A percentile compares a stretch with the other conserved stretches of the same genome.
Conservation (phyloP, 2,797 vertebrate species). For the Acipenser transmontanus region DNA sequence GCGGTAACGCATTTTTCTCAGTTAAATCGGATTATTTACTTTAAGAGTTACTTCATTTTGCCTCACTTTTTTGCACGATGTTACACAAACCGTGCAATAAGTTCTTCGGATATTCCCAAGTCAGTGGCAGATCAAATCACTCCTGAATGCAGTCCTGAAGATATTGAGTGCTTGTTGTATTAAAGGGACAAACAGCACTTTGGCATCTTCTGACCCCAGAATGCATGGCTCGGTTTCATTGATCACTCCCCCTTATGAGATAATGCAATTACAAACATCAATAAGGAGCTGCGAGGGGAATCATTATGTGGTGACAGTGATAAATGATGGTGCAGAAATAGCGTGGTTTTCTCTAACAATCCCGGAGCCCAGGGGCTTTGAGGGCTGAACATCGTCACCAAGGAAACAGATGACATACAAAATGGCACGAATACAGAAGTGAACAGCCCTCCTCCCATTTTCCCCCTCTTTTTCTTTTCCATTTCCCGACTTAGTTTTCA, state of each 20-base stretch:
- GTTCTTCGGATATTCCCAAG: conserved; percentile 46
- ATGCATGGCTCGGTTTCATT: conserved; percentile 83
- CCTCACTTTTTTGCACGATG: conserved; percentile 40
- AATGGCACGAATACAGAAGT: conserved; percentile 76
- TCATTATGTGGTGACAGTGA: conserved; percentile 99
- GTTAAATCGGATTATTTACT: conserved; percentile 48
- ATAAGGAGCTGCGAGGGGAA: conserved; percentile 97
- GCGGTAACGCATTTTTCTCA: conserved; percentile 36
- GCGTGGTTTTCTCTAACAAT: conserved; percentile 81
- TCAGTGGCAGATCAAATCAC: conserved; percentile 52
- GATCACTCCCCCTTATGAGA: conserved; percentile 92
- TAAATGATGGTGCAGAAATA: conserved; percentile 98
- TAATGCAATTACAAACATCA: conserved; percentile 99
- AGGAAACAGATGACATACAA: conserved; percentile 96
- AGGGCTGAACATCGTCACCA: conserved; percentile 84
- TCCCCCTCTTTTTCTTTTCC: conserved; percentile 15
- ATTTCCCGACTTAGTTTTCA: conserved; percentile 1
- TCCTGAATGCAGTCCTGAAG: conserved; percentile 48
- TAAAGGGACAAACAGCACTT: conserved; percentile 74
- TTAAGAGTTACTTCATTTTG: conserved; percentile 52
- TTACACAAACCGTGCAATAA: conserved; percentile 61
- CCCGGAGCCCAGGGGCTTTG: conserved; percentile 84
- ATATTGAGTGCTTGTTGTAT: conserved; percentile 75
- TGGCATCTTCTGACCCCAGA: conserved; percentile 80
- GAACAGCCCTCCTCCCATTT: conserved; percentile 1